These are phyloP conservation scores for Lymantria dispar DNA, from an alignment of 2,888 invertebrate genomes.

Conservation along the genomic window DNA sequence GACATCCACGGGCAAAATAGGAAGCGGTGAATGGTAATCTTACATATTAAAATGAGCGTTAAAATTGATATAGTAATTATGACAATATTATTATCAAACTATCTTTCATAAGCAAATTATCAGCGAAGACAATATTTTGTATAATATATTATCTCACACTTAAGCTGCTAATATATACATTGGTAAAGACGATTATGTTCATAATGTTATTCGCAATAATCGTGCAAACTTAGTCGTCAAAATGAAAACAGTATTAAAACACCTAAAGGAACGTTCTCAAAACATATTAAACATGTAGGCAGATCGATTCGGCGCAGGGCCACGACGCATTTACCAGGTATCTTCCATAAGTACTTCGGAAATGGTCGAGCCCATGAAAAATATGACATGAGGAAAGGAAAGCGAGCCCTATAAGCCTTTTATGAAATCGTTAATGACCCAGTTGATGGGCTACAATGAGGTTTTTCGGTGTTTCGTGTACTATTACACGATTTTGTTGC, in stretches of 20 bases:
- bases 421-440: constrained; percentile 76
- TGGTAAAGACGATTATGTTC: constrained; percentile 11
- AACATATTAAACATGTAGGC: constrained; percentile 15
- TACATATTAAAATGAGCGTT: too few species aligned
- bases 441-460: constrained; percentile 57
- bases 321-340: constrained; percentile 36
- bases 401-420: constrained; percentile 69
- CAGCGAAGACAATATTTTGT: constrained; percentile 11
- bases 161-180: constrained; percentile 9
- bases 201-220: constrained; percentile 11
- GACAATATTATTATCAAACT: too few species aligned
- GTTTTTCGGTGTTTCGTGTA: constrained; percentile 52
- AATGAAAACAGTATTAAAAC: constrained; percentile 14
- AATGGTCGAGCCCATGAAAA: constrained; percentile 68
- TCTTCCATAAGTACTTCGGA: constrained; percentile 56
- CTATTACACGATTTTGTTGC: constrained; percentile 47
- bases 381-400: constrained; percentile 67
- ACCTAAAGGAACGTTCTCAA: constrained; percentile 11
- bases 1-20: too few species aligned
- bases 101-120: constrained; percentile 7
- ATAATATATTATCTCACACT: constrained; percentile 10
- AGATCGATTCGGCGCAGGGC: constrained; percentile 27
- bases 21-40: too few species aligned
- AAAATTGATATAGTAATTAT: too few species aligned
- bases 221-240: constrained; percentile 4